Evolutionary conservation across 2,797 vertebrate genomes (phyloP), one percentile per base, ranked within the genome.

Genomic region (Halcyon badia): DNA sequence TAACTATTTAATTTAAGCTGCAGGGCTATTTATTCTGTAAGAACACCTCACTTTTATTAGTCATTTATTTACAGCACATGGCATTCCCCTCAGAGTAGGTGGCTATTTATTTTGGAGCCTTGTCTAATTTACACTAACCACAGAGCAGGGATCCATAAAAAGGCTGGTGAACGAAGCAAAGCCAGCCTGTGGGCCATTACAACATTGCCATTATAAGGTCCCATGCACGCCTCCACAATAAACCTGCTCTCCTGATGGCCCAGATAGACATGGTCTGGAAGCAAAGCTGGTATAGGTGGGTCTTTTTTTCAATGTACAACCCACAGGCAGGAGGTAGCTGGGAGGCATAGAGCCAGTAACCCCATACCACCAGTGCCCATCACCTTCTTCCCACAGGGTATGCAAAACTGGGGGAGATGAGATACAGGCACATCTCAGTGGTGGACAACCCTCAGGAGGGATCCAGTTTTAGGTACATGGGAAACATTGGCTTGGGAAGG

Each of bases 301-400:
- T 28, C 6, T 54, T 70, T 54, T 54, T 65, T 57, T 58, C 8
- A 71, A 41, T 3, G 14, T 48, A 7, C 1, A 1, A 72, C 25
- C 41, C 18, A 20, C 0, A 1, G 14, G 1, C 18, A n/a, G 24
- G 26, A 66, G 30, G 16, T 58, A 42, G 18, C 3, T 61, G 46
- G 33, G 65, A 89, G 11, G 15, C 30, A 14, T 3, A 49, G 30
- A 33, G 56, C 14, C 4, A 4, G 9, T 5, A 14, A 31, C 13
- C 7, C 33, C 5, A 0, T 28, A 39, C 13, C 30, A 42, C 21
- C 0, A 0, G 8, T 57, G 28, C 41, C 42, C 22, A 22, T 58
- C 6, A 5, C 18, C 19, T 46, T 35, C 31, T 33, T 66, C 11
- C 33, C 48, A 12, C 8, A 14, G 42, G 10, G 1, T 16, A 31